Percentiles rank a stretch among this genome's conserved stretches.
These are phyloP conservation scores for Blastobasis adustella DNA, from an alignment of 2,888 invertebrate species.

Conservation along the genomic window DNA sequence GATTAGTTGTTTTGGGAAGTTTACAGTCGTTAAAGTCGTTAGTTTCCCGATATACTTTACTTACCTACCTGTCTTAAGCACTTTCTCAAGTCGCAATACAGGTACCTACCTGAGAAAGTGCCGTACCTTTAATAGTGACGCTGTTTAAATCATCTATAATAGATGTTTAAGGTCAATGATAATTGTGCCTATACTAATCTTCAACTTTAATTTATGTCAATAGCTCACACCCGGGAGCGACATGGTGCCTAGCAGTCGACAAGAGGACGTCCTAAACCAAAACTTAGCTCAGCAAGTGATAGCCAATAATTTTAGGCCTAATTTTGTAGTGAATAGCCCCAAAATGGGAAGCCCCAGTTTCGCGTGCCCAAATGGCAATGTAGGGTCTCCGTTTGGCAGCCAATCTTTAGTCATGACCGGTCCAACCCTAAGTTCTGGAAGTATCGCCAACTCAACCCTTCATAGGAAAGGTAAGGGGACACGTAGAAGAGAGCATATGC, in stretches of 20 bases:
- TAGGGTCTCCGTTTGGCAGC: conserved; percentile 58
- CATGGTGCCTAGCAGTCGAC: conserved; percentile 38
- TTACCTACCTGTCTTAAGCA: too few species aligned
- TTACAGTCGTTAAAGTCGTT: too few species aligned
- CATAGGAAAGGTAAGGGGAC: conserved; percentile 70
- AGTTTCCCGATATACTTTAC: too few species aligned
- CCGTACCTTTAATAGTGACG: too few species aligned
- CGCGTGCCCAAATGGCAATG: conserved; percentile 63
- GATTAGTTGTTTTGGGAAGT: too few species aligned
- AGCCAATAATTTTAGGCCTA: conserved; percentile 57
- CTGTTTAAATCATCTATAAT: too few species aligned
- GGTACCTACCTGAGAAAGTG: too few species aligned
- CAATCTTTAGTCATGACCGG: conserved; percentile 54
- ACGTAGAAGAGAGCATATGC: conserved; percentile 82
- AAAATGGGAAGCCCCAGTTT: conserved; percentile 68
- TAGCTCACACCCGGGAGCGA: conserved; percentile 56
- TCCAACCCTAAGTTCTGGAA: conserved; percentile 61
- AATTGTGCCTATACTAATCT: too few species aligned
- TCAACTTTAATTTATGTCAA: not conserved
- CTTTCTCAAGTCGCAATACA: too few species aligned
- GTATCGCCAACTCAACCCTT: conserved; percentile 59
- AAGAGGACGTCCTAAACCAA: conserved; percentile 60
- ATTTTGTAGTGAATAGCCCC: conserved; percentile 59
- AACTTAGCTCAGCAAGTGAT: conserved; percentile 46
- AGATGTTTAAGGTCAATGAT: too few species aligned